These are phyloP conservation scores for Platichthys flesus DNA, from an alignment of 2,113 vertebrate genomes.

Conservation along the genomic window DNA sequence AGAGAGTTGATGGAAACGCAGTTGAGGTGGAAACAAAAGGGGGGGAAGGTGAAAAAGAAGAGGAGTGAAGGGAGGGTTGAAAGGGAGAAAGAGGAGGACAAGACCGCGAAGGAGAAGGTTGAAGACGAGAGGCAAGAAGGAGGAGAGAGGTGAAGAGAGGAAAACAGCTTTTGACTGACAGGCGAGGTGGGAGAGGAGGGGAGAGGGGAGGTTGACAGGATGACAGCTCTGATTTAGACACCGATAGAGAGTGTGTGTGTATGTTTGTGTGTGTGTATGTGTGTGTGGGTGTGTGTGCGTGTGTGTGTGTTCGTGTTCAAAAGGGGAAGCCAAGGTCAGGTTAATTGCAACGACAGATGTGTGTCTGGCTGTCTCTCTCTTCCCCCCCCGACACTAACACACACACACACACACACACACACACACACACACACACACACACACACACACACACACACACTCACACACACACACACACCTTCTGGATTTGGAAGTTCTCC, in stretches of 20 bases:
- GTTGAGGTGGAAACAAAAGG: constrained; percentile 2
- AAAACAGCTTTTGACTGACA: constrained; percentile 77
- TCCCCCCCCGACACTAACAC: not conserved
- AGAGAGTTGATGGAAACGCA: not conserved
- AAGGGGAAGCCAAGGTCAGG: constrained; percentile 78
- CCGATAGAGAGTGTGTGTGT: constrained; percentile 53
- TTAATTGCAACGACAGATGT: constrained; percentile 76
- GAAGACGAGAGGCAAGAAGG: constrained; percentile 41
- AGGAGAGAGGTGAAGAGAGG: constrained; percentile 51
- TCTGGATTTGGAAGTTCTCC: constrained; percentile 30
- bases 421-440: constrained; percentile 26
- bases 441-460: constrained; percentile 11
- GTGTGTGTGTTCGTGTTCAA: constrained; percentile 41
- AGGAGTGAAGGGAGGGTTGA: not conserved
- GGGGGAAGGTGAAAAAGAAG: not conserved
- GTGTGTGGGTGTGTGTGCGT: constrained; percentile 29
- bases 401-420: constrained; percentile 20
- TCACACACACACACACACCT: not conserved
- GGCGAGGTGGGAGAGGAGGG: constrained; percentile 57
- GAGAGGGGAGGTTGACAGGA: constrained; percentile 71
- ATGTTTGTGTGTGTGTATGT: constrained; percentile 22
- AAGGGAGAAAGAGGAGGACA: constrained; percentile 15
- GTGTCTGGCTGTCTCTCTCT: constrained; percentile 53
- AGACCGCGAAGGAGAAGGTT: constrained; percentile 36
- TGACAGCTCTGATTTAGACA: constrained; percentile 81